Evolutionary conservation across 2,888 invertebrate genomes (phyloP).

Genomic region (Archips xylosteana): DNA sequence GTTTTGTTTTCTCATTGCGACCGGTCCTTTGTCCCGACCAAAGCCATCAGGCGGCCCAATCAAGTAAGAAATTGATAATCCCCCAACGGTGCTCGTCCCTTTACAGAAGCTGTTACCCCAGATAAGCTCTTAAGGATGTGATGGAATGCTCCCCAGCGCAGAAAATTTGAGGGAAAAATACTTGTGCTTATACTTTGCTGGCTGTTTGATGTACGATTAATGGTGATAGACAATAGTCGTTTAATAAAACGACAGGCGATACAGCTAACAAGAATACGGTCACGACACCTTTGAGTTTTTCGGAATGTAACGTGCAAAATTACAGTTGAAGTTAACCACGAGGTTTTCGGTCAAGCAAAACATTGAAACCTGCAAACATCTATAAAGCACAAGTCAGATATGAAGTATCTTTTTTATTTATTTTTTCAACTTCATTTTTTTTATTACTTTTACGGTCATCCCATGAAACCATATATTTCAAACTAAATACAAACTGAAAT

Average conservation of each 20-base stretch:
- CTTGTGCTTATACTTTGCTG: conserved; percentile 49
- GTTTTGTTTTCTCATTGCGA: conserved; percentile 57
- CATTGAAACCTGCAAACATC: no score
- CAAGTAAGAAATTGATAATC: conserved; percentile 83
- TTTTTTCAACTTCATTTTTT: no score
- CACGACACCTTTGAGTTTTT: no score
- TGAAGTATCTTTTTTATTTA: no score
- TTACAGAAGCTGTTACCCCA: conserved; percentile 65
- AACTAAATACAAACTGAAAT: no score
- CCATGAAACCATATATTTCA: no score
- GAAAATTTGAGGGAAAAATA: conserved; percentile 61
- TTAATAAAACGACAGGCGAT: not conserved
- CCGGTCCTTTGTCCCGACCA: conserved; percentile 69
- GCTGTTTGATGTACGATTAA: conserved; percentile 11
- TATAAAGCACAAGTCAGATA: no score
- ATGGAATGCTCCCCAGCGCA: conserved; percentile 65
- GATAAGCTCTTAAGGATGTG: conserved; percentile 72
- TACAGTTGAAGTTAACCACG: no score
- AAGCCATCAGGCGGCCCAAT: conserved; percentile 80
- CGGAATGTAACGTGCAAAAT: no score
- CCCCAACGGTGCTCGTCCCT: conserved; percentile 59
- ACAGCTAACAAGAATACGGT: no score
- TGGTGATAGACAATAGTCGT: not conserved
- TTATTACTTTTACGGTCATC: no score
- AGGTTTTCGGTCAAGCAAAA: no score